Evolutionary conservation across 2,888 invertebrate species (phyloP), one percentile per base, ranked within the genome.

Genomic region (Nudaria mundana): DNA sequence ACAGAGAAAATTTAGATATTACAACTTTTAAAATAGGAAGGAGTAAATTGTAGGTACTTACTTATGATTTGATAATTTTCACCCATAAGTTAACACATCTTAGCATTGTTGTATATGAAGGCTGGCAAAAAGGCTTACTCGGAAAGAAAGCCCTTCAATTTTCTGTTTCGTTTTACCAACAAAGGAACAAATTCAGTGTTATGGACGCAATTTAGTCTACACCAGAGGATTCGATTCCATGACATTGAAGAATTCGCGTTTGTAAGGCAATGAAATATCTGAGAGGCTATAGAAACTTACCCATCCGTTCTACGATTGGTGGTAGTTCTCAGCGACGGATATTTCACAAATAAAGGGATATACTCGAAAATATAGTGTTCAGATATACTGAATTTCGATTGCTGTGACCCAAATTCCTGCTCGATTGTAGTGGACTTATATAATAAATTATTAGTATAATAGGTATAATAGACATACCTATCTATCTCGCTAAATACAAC

Each of bases 261-360:
- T 68, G 65, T 71, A 63, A 71, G 71, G 71, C 73, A 71, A 73
- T 71, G 73, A 71, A 71, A 75, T 74, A 71, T 71, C 65, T 71
- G 63, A 65, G 66, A 67, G 63, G 68, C 71, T 68, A 71, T 73
- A 71, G 65, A 68, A 74, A 68, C 55, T 65, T 67, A 70, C 63
- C 68, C 71, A 67, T 68, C 64, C 66, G 66, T 66, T 70, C 56
- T 54, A 54, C 59, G 62, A 54, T 58, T 56, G 58, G 45, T 48
- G 54, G 55, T 65, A 56, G 58, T 56, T 66, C 57, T 63, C 59
- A 56, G 58, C 64, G 58, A 56, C 58, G 59, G 65, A 65, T 71
- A 61, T 69, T 64, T 62, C 54, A 57, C 63, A 69, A 67, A 75
- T 66, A 71, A 68, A 71, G 70, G 63, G 74, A 67, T 73, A 72